Conservation (phyloP, 2,113 vertebrate genomes). For the Rutilus rutilus region DNA sequence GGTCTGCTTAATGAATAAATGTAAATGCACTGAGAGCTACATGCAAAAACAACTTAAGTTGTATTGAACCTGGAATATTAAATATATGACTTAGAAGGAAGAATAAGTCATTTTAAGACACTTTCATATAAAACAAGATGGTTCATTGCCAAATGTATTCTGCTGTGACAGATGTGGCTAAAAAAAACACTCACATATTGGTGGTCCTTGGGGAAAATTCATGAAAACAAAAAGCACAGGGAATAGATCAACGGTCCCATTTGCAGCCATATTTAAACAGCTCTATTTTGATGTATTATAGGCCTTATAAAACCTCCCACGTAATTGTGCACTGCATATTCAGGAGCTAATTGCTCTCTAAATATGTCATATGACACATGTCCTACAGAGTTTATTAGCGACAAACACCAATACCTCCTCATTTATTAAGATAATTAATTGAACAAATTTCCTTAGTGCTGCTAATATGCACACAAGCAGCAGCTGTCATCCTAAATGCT, state of each 20-base stretch:
- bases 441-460: conserved; percentile 28
- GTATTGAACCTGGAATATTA: background rate
- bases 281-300: conserved; percentile 3
- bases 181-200: background rate
- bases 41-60: background rate
- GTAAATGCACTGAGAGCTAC: background rate
- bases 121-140: background rate
- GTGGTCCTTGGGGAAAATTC: conserved; percentile 4
- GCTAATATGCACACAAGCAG: conserved; percentile 32
- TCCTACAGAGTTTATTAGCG: conserved; percentile 41
- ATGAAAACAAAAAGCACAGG: conserved; percentile 17
- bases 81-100: background rate
- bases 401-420: conserved; percentile 49
- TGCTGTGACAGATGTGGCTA: background rate
- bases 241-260: conserved; percentile 4
- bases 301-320: background rate
- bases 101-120: background rate
- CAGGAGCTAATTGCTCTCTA: conserved; percentile 46
- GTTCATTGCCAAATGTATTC: background rate
- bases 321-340: background rate
- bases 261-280: conserved; percentile 3
- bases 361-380: conserved; percentile 35
- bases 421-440: conserved; percentile 46
- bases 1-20: background rate
- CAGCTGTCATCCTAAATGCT: conserved; percentile 31